Percentiles rank a stretch among this genome's conserved stretches.
Evolutionary conservation across 2,113 vertebrate species (phyloP).

Genomic region (Oreocharis arfaki): DNA sequence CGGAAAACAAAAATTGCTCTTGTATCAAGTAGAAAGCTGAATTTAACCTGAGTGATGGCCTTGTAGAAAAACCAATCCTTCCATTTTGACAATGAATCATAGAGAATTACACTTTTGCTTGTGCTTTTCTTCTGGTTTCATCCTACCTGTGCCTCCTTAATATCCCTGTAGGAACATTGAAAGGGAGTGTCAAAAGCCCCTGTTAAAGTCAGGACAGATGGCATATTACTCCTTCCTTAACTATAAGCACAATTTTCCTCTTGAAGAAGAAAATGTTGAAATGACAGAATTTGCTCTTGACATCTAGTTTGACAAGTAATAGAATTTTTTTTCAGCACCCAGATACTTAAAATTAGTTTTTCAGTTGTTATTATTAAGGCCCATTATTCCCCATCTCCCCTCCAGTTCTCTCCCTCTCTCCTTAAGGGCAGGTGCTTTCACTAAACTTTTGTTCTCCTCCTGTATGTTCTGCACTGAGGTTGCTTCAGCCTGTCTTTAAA

Average conservation of each 20-base stretch:
- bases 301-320: background rate
- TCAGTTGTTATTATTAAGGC: background rate
- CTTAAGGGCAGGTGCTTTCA: background rate
- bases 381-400: background rate
- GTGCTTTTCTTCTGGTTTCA: background rate
- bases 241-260: background rate
- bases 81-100: background rate
- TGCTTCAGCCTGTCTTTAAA: background rate
- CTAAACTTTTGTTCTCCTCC: background rate
- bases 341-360: background rate
- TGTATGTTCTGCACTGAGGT: background rate
- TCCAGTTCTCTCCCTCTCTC: background rate
- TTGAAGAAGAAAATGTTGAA: background rate
- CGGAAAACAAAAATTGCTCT: background rate
- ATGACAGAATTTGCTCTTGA: background rate
- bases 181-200: background rate
- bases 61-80: background rate
- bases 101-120: background rate
- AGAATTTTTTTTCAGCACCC: background rate
- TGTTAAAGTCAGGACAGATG: background rate
- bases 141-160: background rate
- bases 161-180: background rate
- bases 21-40: background rate
- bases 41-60: background rate
- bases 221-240: background rate